Percentiles rank a stretch among this genome's conserved stretches.
These are phyloP conservation scores for Chelmon rostratus DNA, from an alignment of 2,797 vertebrate species.

Conservation along the genomic window DNA sequence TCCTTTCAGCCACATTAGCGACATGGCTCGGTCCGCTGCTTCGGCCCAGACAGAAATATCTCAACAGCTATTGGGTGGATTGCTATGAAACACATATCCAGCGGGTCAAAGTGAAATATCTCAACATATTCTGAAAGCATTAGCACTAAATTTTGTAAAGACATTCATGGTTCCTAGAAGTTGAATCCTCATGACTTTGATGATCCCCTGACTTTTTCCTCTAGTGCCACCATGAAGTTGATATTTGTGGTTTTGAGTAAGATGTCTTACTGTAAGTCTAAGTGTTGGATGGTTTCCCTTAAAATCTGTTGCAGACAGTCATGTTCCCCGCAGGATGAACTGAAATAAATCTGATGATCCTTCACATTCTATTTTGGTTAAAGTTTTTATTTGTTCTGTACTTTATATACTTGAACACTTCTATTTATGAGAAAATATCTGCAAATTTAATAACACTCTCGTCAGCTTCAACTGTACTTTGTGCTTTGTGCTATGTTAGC, in stretches of 20 bases:
- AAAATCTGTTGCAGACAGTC: background rate
- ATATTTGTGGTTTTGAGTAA: background rate
- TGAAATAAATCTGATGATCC: background rate
- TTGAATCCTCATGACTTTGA: background rate
- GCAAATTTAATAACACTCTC: too few species aligned
- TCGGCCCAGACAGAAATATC: too few species aligned
- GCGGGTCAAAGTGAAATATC: background rate
- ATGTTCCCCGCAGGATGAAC: background rate
- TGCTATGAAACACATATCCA: background rate
- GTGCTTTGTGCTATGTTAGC: too few species aligned
- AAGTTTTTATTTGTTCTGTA: too few species aligned
- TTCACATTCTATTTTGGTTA: background rate
- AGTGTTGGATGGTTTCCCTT: too few species aligned
- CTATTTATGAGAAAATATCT: too few species aligned
- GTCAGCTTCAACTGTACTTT: too few species aligned
- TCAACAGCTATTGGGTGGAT: background rate
- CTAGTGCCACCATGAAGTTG: background rate
- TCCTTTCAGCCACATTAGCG: background rate
- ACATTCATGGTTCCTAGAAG: background rate
- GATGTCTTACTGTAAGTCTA: background rate
- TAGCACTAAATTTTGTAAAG: background rate
- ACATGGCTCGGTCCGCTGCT: background rate
- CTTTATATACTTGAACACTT: too few species aligned
- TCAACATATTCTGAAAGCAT: background rate
- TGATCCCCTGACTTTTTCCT: background rate